Percentiles rank a stretch among this genome's conserved stretches.
These are phyloP conservation scores for Lasioglossum morio DNA, from an alignment of 2,888 invertebrate genomes.

Conservation along the genomic window DNA sequence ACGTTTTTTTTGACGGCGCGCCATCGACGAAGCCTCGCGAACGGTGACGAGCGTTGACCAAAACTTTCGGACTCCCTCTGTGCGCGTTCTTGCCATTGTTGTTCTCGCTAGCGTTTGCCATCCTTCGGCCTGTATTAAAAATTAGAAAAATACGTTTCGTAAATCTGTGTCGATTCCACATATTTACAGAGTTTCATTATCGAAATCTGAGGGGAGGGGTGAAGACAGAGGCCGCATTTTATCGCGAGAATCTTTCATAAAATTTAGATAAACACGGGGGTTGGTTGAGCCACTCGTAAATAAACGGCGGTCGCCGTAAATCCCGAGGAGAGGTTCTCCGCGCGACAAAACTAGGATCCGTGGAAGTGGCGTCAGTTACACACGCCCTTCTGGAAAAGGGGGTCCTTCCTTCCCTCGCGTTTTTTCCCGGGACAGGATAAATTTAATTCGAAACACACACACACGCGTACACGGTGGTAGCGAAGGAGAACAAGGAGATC, in stretches of 20 bases:
- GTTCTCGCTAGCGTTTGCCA: not conserved
- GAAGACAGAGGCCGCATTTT: not conserved
- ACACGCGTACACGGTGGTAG: not conserved
- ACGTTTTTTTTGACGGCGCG: not conserved
- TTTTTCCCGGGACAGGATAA: not conserved
- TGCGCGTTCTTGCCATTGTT: not conserved
- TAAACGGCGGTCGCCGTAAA: not conserved
- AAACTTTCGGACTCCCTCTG: not conserved
- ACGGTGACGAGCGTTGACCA: not conserved
- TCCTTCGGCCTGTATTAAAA: not conserved
- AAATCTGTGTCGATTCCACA: no score
- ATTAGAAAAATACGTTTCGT: no score
- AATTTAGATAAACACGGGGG: not conserved
- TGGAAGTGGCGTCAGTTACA: not conserved
- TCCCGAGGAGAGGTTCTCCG: not conserved
- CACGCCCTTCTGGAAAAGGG: not conserved
- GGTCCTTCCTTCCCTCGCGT: not conserved
- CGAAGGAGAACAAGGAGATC: constrained; percentile 18
- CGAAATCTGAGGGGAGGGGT: not conserved
- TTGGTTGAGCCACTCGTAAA: not conserved
- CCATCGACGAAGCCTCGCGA: not conserved
- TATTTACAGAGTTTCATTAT: no score
- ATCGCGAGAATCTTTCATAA: not conserved
- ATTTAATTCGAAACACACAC: constrained; percentile 5
- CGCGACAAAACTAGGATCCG: not conserved